A percentile compares a stretch with the other conserved stretches of the same genome.
Evolutionary conservation across 2,113 vertebrate species (phyloP).

Genomic region (Nibea albiflora): DNA sequence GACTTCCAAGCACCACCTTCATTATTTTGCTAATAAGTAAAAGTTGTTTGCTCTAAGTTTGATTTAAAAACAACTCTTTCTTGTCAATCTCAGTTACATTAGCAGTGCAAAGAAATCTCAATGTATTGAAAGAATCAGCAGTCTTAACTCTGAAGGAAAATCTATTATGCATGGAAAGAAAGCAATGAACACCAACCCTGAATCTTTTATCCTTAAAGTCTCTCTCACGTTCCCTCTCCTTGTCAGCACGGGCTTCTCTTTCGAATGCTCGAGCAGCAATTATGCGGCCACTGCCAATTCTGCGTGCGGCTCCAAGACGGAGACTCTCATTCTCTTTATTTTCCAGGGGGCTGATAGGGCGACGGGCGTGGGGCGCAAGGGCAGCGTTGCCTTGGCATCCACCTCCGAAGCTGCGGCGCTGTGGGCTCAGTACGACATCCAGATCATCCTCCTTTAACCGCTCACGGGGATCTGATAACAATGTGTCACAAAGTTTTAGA

Average conservation of each 20-base stretch:
- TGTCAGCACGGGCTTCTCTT: constrained; percentile 90
- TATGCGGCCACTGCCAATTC: constrained; percentile 96
- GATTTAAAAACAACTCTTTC: not conserved
- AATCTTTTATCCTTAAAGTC: constrained; percentile 98
- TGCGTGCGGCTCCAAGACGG: constrained; percentile 89
- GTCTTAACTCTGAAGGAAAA: not conserved
- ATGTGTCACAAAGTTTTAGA: not conserved
- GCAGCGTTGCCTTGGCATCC: constrained; percentile 91
- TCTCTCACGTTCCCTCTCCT: constrained; percentile 92
- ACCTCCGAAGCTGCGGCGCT: constrained; percentile 96
- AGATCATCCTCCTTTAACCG: constrained; percentile 97
- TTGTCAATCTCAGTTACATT: not conserved
- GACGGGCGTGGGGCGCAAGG: constrained; percentile 84
- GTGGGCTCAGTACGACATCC: constrained; percentile 95
- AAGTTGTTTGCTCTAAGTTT: not conserved
- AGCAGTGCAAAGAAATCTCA: not conserved
- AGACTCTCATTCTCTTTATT: constrained; percentile 93
- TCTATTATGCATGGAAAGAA: not conserved
- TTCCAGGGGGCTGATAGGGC: constrained; percentile 91
- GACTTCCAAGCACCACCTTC: not conserved
- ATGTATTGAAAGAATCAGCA: not conserved
- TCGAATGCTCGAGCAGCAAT: constrained; percentile 92
- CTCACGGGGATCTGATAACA: constrained; percentile 91
- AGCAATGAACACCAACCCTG: constrained; percentile 84
- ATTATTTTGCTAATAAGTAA: not conserved